Evolutionary conservation across 2,113 vertebrate species (phyloP).

Genomic region (Micronycteris hirsuta): DNA sequence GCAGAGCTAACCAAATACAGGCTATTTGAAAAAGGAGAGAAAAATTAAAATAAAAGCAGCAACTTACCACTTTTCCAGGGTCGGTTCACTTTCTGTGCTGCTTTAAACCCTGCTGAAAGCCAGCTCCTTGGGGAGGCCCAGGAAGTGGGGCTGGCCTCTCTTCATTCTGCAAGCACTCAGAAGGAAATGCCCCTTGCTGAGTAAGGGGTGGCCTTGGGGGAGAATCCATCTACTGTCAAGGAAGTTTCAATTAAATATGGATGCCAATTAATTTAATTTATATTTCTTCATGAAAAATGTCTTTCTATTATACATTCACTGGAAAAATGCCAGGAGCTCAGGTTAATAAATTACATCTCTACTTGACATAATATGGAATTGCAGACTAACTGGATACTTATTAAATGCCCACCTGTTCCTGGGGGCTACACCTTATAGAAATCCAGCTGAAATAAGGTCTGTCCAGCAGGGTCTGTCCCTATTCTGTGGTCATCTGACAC

Average conservation of each 20-base stretch:
- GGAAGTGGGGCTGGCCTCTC: not conserved
- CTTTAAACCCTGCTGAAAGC: conserved; percentile 46
- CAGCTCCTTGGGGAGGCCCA: not conserved
- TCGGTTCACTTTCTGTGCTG: not conserved
- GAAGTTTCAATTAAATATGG: conserved; percentile 64
- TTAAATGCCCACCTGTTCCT: conserved; percentile 64
- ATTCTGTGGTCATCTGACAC: not conserved
- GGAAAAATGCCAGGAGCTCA: conserved; percentile 61
- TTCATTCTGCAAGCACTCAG: conserved; percentile 8
- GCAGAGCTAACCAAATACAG: not conserved
- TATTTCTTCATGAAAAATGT: conserved; percentile 66
- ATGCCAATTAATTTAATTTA: conserved; percentile 75
- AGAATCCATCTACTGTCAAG: conserved; percentile 54
- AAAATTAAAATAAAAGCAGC: not conserved
- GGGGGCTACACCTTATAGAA: conserved; percentile 7
- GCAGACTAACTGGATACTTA: conserved; percentile 56
- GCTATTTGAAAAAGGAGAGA: not conserved
- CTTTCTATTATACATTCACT: conserved; percentile 54
- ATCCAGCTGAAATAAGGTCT: conserved; percentile 6
- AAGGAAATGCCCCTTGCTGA: conserved; percentile 60
- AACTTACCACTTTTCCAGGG: conserved; percentile 18
- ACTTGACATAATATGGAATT: conserved; percentile 58
- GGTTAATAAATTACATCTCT: conserved; percentile 63
- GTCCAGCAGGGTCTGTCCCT: not conserved
- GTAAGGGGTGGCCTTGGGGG: not conserved